Evolutionary conservation across 2,113 vertebrate genomes (phyloP).

Genomic region (Tenrec ecaudatus): DNA sequence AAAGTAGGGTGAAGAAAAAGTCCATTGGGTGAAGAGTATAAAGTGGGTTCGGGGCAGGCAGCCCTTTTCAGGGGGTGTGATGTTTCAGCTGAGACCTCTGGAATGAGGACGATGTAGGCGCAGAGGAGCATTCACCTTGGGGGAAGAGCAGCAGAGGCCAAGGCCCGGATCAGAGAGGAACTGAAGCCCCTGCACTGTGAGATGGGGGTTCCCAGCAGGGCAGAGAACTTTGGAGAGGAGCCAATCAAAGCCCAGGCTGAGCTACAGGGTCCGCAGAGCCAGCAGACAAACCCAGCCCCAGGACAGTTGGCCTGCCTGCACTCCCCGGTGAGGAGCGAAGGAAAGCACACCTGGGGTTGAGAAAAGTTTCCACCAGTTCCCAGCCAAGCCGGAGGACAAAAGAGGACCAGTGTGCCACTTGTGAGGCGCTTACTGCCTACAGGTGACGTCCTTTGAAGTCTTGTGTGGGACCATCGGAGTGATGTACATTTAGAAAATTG

Average conservation of each 20-base stretch:
- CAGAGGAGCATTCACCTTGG: rapidly evolving
- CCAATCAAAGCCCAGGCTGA: background rate
- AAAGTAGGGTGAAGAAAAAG: background rate
- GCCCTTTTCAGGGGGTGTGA: background rate
- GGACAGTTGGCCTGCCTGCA: background rate
- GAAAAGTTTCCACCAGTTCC: background rate
- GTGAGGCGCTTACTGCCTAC: too few relatives aligned
- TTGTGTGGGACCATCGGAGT: background rate
- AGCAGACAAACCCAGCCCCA: background rate
- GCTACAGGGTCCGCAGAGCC: background rate
- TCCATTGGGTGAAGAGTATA: background rate
- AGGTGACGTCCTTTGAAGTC: background rate
- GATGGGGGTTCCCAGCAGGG: background rate
- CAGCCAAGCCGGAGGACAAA: background rate
- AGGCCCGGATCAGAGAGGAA: background rate
- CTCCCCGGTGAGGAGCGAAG: rapidly evolving
- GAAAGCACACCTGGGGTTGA: background rate
- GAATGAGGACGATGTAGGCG: rapidly evolving
- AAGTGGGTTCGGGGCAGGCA: background rate
- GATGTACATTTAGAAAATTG: background rate
- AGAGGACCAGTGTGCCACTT: rapidly evolving
- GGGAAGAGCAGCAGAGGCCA: background rate
- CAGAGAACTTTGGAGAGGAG: background rate
- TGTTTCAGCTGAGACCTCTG: background rate
- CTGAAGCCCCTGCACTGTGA: rapidly evolving